Evolutionary conservation across 2,797 vertebrate genomes (phyloP), one percentile per base, ranked within the genome.

Genomic region (Hybognathus amarus): DNA sequence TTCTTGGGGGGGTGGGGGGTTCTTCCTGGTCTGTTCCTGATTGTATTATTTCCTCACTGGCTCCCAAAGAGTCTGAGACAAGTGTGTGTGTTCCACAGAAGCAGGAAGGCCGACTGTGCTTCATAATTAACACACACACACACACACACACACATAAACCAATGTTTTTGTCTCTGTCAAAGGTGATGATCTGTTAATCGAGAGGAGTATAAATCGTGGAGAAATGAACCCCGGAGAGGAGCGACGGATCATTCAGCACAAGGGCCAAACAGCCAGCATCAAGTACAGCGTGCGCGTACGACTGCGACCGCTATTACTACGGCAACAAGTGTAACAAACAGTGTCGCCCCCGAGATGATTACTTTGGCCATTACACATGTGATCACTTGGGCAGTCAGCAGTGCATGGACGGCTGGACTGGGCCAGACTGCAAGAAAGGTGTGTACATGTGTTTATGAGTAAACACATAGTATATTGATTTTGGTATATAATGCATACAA

Each of bases 321-420:
- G 96, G 97, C 70, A 89, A 90, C 78, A 95, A 96, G 89, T 99
- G 98, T 93, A 99, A 98, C 94, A 97, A 96, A 80, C 96, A 97
- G 12, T 99, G 97, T 82, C 94, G 97, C 1, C 97, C 97, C 0
- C 95, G 97, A 0, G 91, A 97, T 30, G 97, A 99, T 92, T 97
- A 97, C 88, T 97, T 98, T 0, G 98, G 97, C 64, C 98, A 99
- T 90, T 98, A 96, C 20, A 94, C 94, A 0, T 99, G 98, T 3
- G 97, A 99, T 91, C 97, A 96, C 90, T 89, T 93, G 0, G 98
- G 98, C 80, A 97, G 97, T 92, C 95, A 92, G 85, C 94, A 96
- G 86, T 99, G 98, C 89, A 95, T 98, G 95, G 97, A 98, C 20
- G 97, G 98, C 47, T 99, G 98, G 98, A 97, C 94, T 68, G 97